phyloP scores from a whole-genome alignment of 1,140 invertebrate genomes.

The Globodera ellingtonae region DNA sequence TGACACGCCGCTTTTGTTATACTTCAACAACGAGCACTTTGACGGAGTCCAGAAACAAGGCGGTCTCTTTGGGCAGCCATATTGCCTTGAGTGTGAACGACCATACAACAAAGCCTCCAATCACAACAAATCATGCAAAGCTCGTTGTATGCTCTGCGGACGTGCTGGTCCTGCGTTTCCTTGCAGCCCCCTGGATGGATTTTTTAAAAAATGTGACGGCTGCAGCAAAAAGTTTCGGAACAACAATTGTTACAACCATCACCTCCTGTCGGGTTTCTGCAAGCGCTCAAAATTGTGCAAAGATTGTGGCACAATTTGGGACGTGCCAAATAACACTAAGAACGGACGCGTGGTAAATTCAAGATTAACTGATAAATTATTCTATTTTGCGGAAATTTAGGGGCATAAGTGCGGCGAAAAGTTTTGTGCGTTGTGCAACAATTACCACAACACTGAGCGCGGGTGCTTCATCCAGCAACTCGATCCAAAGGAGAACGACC shows the following conservation, averaged over 20 bases:
- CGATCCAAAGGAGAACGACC: not conserved
- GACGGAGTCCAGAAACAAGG: conserved; percentile 12
- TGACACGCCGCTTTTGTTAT: not conserved
- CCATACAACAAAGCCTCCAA: not conserved
- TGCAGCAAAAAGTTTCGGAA: not conserved
- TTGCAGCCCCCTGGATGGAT: not conserved
- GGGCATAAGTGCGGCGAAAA: not conserved
- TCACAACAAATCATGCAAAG: not conserved
- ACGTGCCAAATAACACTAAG: not conserved
- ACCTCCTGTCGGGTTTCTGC: not conserved
- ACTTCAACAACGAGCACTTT: not conserved
- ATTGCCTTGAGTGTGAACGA: not conserved
- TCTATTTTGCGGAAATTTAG: not conserved
- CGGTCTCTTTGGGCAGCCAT: not conserved
- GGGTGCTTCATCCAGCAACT: not conserved
- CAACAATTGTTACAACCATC: not conserved
- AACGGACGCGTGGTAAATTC: not conserved
- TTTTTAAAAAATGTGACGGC: not conserved
- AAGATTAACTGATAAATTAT: too few species aligned
- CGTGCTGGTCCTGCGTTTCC: not conserved
- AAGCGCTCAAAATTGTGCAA: too few species aligned
- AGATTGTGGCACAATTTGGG: not conserved
- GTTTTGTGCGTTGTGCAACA: not conserved
- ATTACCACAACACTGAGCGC: not conserved
- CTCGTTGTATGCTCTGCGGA: not conserved